These are phyloP conservation scores for Papilio machaon DNA, from an alignment of 1,140 invertebrate species.

Conservation along the genomic window DNA sequence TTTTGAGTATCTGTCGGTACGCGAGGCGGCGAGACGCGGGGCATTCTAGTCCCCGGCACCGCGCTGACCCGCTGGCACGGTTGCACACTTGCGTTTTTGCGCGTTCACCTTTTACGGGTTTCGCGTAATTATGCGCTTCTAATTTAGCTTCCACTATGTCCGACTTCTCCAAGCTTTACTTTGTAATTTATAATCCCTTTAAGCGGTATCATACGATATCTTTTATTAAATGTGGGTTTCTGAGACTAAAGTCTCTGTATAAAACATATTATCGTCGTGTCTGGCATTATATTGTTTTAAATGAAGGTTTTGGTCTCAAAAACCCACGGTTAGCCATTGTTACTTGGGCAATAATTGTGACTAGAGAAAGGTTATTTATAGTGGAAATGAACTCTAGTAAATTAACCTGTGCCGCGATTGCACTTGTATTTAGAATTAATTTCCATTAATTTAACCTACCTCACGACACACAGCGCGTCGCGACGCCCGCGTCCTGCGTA, in stretches of 20 bases:
- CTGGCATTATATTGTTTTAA: no score
- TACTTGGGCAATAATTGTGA: not conserved
- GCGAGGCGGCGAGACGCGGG: conserved; percentile 41
- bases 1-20: conserved; percentile 31
- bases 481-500: not conserved
- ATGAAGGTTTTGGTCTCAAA: no score
- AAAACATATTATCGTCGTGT: no score
- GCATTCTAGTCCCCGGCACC: conserved; percentile 51
- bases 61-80: conserved; percentile 56
- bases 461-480: not conserved
- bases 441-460: conserved; percentile 2
- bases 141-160: conserved; percentile 8
- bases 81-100: conserved; percentile 56
- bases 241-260: no score
- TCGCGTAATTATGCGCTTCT: conserved; percentile 33
- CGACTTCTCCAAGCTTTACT: not conserved
- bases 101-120: conserved; percentile 36
- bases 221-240: not conserved
- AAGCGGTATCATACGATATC: not conserved
- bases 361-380: not conserved
- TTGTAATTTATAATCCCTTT: not conserved
- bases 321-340: no score
- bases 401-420: not conserved
- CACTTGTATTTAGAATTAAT: conserved; percentile 10
- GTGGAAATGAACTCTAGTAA: not conserved